Percentiles rank a stretch among this genome's conserved stretches.
Conservation (phyloP, 2,888 invertebrate species). For the Synergus laeviventris region DNA sequence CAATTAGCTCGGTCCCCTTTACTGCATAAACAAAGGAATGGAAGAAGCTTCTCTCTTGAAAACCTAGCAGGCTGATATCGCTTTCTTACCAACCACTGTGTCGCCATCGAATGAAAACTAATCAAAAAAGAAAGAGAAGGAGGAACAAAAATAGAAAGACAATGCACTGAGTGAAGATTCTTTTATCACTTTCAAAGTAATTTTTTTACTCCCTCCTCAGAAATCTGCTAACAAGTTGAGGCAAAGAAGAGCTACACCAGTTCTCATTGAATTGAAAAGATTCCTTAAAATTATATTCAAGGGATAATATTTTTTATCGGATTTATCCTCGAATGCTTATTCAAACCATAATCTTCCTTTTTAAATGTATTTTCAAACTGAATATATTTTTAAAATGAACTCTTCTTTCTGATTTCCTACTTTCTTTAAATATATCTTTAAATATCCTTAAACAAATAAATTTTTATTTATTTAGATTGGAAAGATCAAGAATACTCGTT, state of each 20-base stretch:
- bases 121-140: conserved; percentile 31
- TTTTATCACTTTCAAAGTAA: conserved; percentile 40
- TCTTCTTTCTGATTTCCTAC: not conserved
- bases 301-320: not conserved
- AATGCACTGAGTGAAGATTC: conserved; percentile 44
- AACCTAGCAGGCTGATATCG: conserved; percentile 18
- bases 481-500: not conserved
- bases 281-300: conserved; percentile 7
- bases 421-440: not conserved
- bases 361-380: not conserved
- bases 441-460: not conserved
- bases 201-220: conserved; percentile 45
- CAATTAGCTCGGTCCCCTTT: conserved; percentile 38
- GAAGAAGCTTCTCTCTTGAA: conserved; percentile 32
- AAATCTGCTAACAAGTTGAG: conserved; percentile 41
- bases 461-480: not conserved
- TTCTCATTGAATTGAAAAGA: conserved; percentile 11
- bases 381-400: not conserved
- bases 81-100: conserved; percentile 23
- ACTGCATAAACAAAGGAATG: conserved; percentile 23
- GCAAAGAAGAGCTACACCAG: conserved; percentile 4
- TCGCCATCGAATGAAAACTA: conserved; percentile 31
- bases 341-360: not conserved
- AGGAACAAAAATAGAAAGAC: conserved; percentile 44
- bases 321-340: not conserved